A percentile compares a stretch with the other conserved stretches of the same genome.
Evolutionary conservation across 2,113 vertebrate species (phyloP).

Genomic region (Eolophus roseicapilla): DNA sequence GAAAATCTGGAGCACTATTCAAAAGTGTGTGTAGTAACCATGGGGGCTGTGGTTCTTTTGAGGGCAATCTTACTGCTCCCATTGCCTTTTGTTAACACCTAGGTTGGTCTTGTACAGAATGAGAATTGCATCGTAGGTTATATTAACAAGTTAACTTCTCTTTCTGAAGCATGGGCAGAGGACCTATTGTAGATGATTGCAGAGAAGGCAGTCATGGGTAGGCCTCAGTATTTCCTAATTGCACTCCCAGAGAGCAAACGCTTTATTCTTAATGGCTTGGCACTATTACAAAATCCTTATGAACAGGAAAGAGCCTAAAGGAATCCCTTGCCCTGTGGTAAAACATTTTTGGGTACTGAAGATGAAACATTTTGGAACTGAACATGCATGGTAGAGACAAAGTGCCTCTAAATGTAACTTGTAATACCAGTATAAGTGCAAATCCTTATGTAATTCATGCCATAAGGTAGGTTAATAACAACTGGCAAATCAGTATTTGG

Average conservation of each 20-base stretch:
- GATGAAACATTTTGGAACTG: background rate
- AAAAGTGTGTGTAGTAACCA: background rate
- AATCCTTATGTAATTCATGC: background rate
- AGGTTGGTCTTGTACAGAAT: background rate
- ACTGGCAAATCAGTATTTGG: background rate
- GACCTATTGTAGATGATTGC: background rate
- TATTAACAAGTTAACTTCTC: background rate
- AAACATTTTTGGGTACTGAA: background rate
- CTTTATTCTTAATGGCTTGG: background rate
- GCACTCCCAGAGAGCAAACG: background rate
- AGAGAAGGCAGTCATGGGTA: background rate
- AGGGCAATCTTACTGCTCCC: background rate
- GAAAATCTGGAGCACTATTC: background rate
- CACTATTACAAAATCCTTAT: background rate
- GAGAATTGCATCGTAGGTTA: background rate
- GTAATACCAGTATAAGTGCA: background rate
- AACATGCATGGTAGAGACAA: accelerated
- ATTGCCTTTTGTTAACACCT: background rate
- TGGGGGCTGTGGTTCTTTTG: background rate
- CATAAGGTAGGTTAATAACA: background rate
- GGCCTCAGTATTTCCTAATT: background rate
- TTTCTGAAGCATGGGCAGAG: background rate
- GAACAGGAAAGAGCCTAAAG: background rate
- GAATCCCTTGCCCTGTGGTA: background rate
- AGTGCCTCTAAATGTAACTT: background rate